These are phyloP conservation scores for Solenopsis fugax DNA, from an alignment of 1,140 invertebrate species.

Conservation along the genomic window DNA sequence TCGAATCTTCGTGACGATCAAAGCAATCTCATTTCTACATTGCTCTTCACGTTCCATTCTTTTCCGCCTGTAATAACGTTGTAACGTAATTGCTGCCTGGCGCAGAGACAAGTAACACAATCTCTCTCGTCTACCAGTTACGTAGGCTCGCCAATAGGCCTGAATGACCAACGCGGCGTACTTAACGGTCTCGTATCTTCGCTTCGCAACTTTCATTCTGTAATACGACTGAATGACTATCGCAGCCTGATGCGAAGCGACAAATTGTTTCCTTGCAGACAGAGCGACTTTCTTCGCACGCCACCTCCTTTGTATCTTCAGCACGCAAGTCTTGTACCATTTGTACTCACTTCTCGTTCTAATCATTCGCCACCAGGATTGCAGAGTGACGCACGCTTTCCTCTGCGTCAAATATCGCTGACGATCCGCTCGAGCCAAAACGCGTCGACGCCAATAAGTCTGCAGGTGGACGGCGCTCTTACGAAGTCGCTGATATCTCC, in stretches of 20 bases:
- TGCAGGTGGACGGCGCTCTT: constrained; percentile 72
- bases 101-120: constrained; percentile 79
- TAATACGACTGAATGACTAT: constrained; percentile 79
- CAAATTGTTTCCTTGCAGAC: constrained; percentile 5
- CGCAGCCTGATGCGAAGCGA: constrained; percentile 18
- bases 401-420: constrained; percentile 75
- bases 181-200: constrained; percentile 42
- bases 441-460: constrained; percentile 73
- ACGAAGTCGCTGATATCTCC: constrained; percentile 68
- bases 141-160: constrained; percentile 83
- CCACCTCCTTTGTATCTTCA: constrained; percentile 65
- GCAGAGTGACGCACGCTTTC: constrained; percentile 76
- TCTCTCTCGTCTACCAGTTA: constrained; percentile 78
- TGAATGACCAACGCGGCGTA: constrained; percentile 85
- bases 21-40: not conserved
- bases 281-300: constrained; percentile 22
- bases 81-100: constrained; percentile 80
- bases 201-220: constrained; percentile 66
- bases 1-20: not conserved
- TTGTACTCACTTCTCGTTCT: constrained; percentile 32
- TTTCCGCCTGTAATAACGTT: constrained; percentile 81
- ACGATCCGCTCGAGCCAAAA: constrained; percentile 71
- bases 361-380: constrained; percentile 79
- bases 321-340: constrained; percentile 2
- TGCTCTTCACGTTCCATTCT: not conserved